Base-by-base conservation (phyloP, 2,113 vertebrate genomes). In the Butorides virescens region DNA sequence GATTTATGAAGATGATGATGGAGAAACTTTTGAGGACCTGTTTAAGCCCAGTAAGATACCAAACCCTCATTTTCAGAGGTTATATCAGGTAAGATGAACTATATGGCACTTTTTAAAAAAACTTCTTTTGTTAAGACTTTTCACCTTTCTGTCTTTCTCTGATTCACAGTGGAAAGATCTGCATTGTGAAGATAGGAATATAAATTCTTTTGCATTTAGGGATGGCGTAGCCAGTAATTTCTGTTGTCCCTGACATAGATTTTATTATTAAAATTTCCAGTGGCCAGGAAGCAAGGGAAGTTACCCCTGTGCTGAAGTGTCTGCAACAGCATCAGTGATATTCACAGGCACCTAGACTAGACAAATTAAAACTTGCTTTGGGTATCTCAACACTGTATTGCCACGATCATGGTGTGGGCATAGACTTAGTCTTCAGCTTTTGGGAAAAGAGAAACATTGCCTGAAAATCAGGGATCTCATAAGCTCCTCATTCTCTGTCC, bases 51-150 rank as follows among this genome's bases (percentile, higher is more conserved):
- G 98, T 96, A 97, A 98, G 97, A 98, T 99, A 74, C 98, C 99
- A 91, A 99, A 99, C 94, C 99, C 99, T 66, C 97, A 98, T 82
- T 99, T 99, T 98, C 99, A 99, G 97, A 99, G 99, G 79, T 98
- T 99, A 15, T 99, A 99, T 97, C 99, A 99, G 99, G 99, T 99
- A 97, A 98, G 97, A 81, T 58, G 70, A 93, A 68, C 6, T 71
- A 7, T 32, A 19, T 46, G 17, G 3, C 26, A 19, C 79, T 59
- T 90, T 67, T 42, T 0, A 5, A 61, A 80, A 44, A 15, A 72
- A 16, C 7, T 20, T 59, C 4, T n/a, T 53, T 53, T 52, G 5
- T 66, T 63, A 53, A 86, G 61, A 23, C 25, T 81, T 76, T 80
- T 42, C 12, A 20, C 46, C 22, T 75, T 76, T 70, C 34, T 93